phyloP scores from a whole-genome alignment of 2,888 invertebrate genomes.

The Hirtodrosophila alboralis region DNA sequence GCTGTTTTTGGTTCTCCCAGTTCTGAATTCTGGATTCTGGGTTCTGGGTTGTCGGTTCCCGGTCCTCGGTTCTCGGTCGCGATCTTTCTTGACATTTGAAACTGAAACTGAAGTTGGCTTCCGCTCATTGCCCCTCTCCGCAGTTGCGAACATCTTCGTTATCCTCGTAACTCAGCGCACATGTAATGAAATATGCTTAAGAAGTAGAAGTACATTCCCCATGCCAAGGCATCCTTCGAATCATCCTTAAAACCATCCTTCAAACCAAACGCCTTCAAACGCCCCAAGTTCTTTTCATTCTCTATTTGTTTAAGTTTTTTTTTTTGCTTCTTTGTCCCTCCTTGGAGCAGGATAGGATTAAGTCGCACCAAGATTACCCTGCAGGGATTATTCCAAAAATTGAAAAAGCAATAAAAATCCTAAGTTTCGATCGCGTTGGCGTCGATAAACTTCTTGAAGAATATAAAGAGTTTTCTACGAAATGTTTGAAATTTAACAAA shows the following conservation, averaged over 20 bases:
- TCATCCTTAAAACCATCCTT: conserved; percentile 4
- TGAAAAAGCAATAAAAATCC: too few species aligned
- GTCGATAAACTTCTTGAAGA: too few species aligned
- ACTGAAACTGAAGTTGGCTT: conserved; percentile 43
- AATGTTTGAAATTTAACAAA: too few species aligned
- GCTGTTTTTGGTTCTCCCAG: conserved; percentile 9
- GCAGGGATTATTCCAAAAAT: neutral
- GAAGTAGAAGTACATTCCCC: conserved; percentile 35
- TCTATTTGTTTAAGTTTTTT: conserved; percentile 30
- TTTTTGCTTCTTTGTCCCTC: neutral
- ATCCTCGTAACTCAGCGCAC: conserved; percentile 27
- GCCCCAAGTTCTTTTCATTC: conserved; percentile 40
- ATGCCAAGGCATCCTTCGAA: too few species aligned
- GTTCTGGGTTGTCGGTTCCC: conserved; percentile 1
- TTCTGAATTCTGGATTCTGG: too few species aligned
- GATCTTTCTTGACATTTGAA: conserved; percentile 73
- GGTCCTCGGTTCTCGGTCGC: conserved; percentile 38
- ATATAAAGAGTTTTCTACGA: too few species aligned
- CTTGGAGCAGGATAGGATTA: neutral
- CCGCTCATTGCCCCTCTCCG: conserved; percentile 3
- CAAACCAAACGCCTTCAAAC: conserved; percentile 31
- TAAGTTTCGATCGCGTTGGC: too few species aligned
- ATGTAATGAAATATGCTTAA: conserved; percentile 75
- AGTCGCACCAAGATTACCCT: conserved; percentile 27
- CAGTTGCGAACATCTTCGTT: conserved; percentile 20